phyloP scores from a whole-genome alignment of 2,888 invertebrate genomes.

The Morpho deidamia region DNA sequence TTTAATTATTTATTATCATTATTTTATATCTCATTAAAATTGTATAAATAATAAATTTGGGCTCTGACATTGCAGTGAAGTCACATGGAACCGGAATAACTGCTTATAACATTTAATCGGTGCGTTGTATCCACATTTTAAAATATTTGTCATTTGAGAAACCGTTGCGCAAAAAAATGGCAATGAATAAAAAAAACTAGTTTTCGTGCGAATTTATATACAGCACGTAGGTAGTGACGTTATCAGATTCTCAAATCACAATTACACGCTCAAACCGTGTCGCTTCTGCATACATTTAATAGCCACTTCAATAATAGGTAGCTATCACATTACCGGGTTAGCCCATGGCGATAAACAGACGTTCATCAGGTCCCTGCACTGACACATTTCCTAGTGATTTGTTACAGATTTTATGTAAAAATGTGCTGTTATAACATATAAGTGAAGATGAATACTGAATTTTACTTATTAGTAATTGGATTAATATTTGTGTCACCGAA shows the following conservation, averaged over 20 bases:
- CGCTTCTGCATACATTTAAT: conserved; percentile 12
- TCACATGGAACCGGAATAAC: too few species aligned
- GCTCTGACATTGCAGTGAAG: too few species aligned
- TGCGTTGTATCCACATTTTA: too few species aligned
- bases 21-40: too few species aligned
- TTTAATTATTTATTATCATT: too few species aligned
- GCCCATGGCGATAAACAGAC: conserved; percentile 16
- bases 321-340: conserved; percentile 12
- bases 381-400: not conserved
- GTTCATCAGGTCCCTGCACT: conserved; percentile 2
- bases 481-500: conserved; percentile 6
- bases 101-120: too few species aligned
- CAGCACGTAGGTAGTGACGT: not conserved
- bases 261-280: not conserved
- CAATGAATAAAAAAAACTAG: too few species aligned
- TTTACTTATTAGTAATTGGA: conserved; percentile 8
- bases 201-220: too few species aligned
- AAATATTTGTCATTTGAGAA: too few species aligned
- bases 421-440: conserved; percentile 2
- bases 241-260: not conserved
- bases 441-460: conserved; percentile 7
- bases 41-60: too few species aligned
- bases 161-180: too few species aligned
- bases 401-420: not conserved
- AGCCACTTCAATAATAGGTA: conserved; percentile 1